These are phyloP conservation scores for Thymelicus lineola DNA, from an alignment of 2,888 invertebrate species.

Conservation along the genomic window DNA sequence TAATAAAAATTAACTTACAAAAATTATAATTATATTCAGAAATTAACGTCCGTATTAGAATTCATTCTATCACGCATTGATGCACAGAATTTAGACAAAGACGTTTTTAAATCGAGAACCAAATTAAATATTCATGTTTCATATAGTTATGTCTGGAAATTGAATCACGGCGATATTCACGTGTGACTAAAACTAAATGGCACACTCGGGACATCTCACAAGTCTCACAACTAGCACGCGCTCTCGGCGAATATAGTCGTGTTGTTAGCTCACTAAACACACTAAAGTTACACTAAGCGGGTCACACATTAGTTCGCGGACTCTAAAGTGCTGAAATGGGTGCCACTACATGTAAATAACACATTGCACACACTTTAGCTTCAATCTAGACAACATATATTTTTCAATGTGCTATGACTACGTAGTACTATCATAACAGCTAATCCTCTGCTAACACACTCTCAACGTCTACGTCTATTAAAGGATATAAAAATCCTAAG, in stretches of 20 bases:
- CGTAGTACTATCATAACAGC: too few species aligned
- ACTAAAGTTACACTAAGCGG: not conserved
- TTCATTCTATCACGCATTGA: too few species aligned
- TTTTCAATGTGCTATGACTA: not conserved
- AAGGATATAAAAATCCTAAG: too few species aligned
- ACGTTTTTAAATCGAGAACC: too few species aligned
- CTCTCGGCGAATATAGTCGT: not conserved
- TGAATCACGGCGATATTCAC: not conserved
- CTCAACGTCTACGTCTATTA: too few species aligned
- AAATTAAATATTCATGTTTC: too few species aligned
- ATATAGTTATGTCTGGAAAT: too few species aligned
- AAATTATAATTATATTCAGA: too few species aligned
- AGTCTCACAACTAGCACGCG: not conserved
- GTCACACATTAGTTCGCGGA: not conserved
- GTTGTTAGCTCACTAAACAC: not conserved
- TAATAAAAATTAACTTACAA: too few species aligned
- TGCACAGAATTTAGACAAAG: too few species aligned
- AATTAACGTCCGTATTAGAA: too few species aligned
- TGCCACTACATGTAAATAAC: not conserved
- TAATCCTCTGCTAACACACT: too few species aligned
- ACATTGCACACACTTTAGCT: not conserved
- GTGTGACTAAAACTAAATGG: not conserved
- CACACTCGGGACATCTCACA: not conserved
- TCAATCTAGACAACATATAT: not conserved
- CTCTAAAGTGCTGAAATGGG: not conserved